Conservation (phyloP, 2,113 vertebrate species). For the Pseudorasbora parva region DNA sequence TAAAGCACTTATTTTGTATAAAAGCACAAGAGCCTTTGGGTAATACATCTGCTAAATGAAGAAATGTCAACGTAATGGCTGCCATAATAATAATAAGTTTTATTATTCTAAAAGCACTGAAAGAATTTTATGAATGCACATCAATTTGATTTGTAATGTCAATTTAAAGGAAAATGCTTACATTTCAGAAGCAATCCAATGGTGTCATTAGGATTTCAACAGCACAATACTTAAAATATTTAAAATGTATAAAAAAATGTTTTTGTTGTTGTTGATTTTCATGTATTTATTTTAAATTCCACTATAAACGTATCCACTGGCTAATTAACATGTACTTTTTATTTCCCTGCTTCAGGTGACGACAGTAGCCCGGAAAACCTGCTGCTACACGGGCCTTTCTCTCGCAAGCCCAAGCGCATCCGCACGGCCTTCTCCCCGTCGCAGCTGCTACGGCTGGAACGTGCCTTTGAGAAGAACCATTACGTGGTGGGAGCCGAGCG, state of each 20-base stretch:
- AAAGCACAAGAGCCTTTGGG: conserved; percentile 7
- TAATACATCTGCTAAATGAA: neutral
- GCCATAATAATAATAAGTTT: neutral
- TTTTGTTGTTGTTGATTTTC: neutral
- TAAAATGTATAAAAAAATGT: neutral
- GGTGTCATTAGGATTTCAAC: neutral
- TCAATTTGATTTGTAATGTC: neutral
- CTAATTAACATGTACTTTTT: neutral
- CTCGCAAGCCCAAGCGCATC: conserved; percentile 80
- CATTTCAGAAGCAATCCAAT: neutral
- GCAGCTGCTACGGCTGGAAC: conserved; percentile 79
- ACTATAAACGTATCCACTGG: neutral
- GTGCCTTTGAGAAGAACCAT: conserved; percentile 83
- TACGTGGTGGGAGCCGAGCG: conserved; percentile 84
- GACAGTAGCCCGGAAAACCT: conserved; percentile 78
- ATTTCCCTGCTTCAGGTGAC: conserved; percentile 65
- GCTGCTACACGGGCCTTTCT: conserved; percentile 77
- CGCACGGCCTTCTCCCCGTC: conserved; percentile 80
- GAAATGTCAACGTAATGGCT: neutral
- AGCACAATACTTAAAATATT: neutral
- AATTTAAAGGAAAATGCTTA: neutral
- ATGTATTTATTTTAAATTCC: neutral
- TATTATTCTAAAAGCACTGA: neutral
- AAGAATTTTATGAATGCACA: neutral
- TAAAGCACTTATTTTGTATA: neutral